Percentiles rank a stretch among this genome's conserved stretches.
phyloP scores from a whole-genome alignment of 2,797 vertebrate genomes.

The Bryconaethiops microstoma region DNA sequence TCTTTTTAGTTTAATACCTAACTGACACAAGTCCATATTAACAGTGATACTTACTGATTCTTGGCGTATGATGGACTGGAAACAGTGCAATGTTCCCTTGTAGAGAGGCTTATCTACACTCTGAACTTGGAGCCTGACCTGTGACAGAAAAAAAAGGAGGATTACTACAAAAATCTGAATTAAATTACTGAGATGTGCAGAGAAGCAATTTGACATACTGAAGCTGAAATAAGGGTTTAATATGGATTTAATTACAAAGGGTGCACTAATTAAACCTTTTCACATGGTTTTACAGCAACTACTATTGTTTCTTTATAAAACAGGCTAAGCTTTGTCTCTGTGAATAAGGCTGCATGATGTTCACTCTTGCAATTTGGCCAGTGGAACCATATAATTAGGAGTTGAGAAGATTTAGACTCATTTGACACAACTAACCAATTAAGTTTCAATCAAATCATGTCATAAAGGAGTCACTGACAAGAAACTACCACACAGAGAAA shows the following conservation, averaged over 20 bases:
- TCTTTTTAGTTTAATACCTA: background rate
- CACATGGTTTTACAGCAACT: background rate
- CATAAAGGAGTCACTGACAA: background rate
- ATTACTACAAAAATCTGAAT: background rate
- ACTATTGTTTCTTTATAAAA: too few relatives aligned
- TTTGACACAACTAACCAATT: background rate
- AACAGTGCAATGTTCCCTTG: conserved; percentile 93
- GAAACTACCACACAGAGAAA: background rate
- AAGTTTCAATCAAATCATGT: background rate
- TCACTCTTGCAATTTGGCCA: too few relatives aligned
- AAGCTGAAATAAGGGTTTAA: background rate
- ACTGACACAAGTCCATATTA: background rate
- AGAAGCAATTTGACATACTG: background rate
- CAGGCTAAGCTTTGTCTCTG: background rate
- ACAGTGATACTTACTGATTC: conserved; percentile 85
- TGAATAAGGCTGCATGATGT: too few relatives aligned
- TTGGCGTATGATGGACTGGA: conserved; percentile 92
- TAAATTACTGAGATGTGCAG: background rate
- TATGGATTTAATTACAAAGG: background rate
- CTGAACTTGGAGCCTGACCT: conserved; percentile 98
- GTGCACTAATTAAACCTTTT: background rate
- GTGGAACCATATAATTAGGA: too few relatives aligned
- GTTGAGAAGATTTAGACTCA: too few relatives aligned
- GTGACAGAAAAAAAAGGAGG: conserved; percentile 52
- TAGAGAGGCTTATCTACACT: conserved; percentile 89